Evolutionary conservation across 2,888 invertebrate genomes (phyloP).

Genomic region (Tinea pellionella): DNA sequence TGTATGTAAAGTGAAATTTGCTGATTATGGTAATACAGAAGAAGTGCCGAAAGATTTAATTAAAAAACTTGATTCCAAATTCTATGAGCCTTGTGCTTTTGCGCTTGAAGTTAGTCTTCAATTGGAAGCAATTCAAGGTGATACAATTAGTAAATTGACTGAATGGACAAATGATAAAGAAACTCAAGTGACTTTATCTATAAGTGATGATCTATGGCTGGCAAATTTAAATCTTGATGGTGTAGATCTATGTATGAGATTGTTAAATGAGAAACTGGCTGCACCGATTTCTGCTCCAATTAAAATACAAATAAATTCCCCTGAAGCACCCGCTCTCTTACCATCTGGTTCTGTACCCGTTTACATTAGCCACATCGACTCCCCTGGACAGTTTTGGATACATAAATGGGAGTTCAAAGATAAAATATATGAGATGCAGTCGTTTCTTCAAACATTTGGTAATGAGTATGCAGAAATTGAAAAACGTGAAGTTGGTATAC

Average conservation of each 20-base stretch:
- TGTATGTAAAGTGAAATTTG: constrained; percentile 64
- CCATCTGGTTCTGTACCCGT: constrained; percentile 57
- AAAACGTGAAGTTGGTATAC: constrained; percentile 69
- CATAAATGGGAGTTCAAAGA: constrained; percentile 71
- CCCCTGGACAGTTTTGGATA: constrained; percentile 81
- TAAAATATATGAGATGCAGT: constrained; percentile 71
- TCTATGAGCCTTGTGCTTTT: constrained; percentile 48
- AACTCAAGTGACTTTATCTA: constrained; percentile 64
- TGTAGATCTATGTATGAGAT: constrained; percentile 58
- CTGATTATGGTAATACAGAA: constrained; percentile 80
- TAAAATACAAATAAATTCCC: no score
- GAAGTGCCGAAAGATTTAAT: constrained; percentile 50
- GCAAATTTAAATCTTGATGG: constrained; percentile 62
- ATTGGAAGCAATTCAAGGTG: constrained; percentile 46
- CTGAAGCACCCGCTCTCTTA: constrained; percentile 38
- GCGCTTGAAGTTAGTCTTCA: constrained; percentile 50
- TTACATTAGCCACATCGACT: constrained; percentile 77
- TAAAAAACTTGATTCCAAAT: constrained; percentile 57
- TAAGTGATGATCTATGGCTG: constrained; percentile 67
- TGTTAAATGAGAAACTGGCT: constrained; percentile 51
- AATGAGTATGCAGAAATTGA: constrained; percentile 62
- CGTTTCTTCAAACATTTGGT: constrained; percentile 72
- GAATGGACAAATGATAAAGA: constrained; percentile 63
- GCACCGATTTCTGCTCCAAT: constrained; percentile 32
- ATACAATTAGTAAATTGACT: constrained; percentile 36